These are phyloP conservation scores for Amphibalanus amphitrite DNA, from an alignment of 1,140 invertebrate species.

Conservation along the genomic window DNA sequence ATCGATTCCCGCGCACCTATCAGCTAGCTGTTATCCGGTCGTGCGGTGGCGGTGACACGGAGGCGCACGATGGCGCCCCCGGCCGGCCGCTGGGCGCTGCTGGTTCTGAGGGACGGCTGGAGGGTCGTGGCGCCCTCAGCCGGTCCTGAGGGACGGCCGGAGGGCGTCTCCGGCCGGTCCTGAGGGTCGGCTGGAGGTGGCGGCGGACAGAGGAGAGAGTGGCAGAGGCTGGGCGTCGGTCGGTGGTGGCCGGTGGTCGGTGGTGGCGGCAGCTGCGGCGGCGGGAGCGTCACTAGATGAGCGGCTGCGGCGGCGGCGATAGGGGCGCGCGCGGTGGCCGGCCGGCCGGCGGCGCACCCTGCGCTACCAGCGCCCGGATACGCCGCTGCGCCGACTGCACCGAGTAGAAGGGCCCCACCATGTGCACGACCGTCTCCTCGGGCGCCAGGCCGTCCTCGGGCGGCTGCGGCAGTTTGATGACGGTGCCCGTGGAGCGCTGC, in stretches of 20 bases:
- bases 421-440: conserved; percentile 70
- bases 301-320: too few species aligned
- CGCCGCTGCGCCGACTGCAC: conserved; percentile 86
- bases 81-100: neutral
- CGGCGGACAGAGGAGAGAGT: too few species aligned
- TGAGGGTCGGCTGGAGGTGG: too few species aligned
- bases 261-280: too few species aligned
- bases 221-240: neutral
- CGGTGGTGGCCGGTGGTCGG: neutral
- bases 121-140: too few species aligned
- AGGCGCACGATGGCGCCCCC: too few species aligned
- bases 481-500: conserved; percentile 80
- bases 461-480: conserved; percentile 86
- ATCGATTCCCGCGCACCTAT: neutral
- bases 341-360: conserved; percentile 31
- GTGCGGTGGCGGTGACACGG: too few species aligned
- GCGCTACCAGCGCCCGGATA: conserved; percentile 78
- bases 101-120: too few species aligned
- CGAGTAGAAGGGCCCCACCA: conserved; percentile 82
- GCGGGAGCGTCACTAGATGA: neutral
- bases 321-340: conserved; percentile 17
- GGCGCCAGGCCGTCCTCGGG: conserved; percentile 23
- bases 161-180: too few species aligned
- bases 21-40: too few species aligned
- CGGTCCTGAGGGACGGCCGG: neutral